Evolutionary conservation across 2,797 vertebrate genomes (phyloP), one percentile per base, ranked within the genome.

Genomic region (Tenualosa thibaudeaui): DNA sequence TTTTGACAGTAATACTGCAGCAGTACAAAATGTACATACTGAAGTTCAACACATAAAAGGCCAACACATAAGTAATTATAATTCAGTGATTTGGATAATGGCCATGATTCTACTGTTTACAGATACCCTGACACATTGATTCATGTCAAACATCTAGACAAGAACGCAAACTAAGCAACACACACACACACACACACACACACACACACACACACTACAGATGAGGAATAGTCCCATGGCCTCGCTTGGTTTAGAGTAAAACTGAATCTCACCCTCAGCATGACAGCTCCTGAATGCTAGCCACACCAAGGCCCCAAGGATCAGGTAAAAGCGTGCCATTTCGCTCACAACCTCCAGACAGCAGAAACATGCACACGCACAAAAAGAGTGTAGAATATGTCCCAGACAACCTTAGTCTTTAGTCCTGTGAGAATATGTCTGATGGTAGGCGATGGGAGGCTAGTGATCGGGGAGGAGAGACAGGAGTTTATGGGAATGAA

Each of bases 401-500:
- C 12, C 13, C 71, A 75, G 22, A 37, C 50, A 51, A 12, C 7
- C 50, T 7, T 71, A 22, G 71, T 78, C 15, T 71, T 3, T 40
- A 40, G 26, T 78, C 40, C 71, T 22, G 15, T 22, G 40, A 46
- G 71, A 46, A 40, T 46, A 78, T 46, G 71, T 78, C 17, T 78
- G 71, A 78, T 46, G 71, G 37, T 17, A 19, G 37, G 5, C 26
- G 3, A 13, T 26, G 10, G 65, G 65, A 31, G 65, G 65, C n/a
- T 24, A 9, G 22, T 24, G 58, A 24, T 62, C n/a, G n/a, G 15
- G 37, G 71, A 19, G 13, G 17, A 78, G 15, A 78, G 40, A 78
- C 37, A 22, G 40, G 17, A 78, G 93, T 93, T 94, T 93, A 92
- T 93, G 93, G 92, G 90, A 94, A 90, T 94, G 93, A 89, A 93